Evolutionary conservation across 2,113 vertebrate genomes (phyloP).

Genomic region (Tylochromis polylepis): DNA sequence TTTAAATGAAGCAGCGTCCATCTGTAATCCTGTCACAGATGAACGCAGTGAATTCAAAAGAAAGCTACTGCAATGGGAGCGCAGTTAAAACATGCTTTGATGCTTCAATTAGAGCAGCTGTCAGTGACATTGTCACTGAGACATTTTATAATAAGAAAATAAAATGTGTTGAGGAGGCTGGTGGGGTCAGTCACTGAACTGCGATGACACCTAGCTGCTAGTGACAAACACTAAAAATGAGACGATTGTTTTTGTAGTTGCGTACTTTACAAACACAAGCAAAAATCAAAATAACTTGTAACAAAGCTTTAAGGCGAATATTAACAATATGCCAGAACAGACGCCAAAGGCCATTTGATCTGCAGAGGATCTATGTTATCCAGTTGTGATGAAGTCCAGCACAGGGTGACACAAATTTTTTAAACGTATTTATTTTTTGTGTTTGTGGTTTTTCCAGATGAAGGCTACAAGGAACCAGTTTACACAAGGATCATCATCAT

Average conservation of each 20-base stretch:
- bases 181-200: neutral
- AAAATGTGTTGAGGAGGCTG: neutral
- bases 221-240: neutral
- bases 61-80: neutral
- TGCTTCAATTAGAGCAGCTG: neutral
- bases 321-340: neutral
- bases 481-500: neutral
- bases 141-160: neutral
- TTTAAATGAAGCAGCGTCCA: neutral
- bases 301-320: neutral
- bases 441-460: slow-evolving; percentile 46
- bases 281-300: neutral
- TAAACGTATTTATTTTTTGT: neutral
- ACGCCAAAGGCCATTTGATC: neutral
- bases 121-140: neutral
- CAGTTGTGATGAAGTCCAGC: neutral
- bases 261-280: neutral
- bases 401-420: neutral
- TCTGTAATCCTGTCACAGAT: neutral
- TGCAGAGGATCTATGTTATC: neutral
- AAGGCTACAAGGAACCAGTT: neutral
- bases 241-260: neutral
- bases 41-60: neutral
- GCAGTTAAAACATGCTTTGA: no score
- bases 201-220: neutral